A percentile compares a stretch with the other conserved stretches of the same genome.
Conservation (phyloP, 2,888 invertebrate species). For the Ormyrus labotus region DNA sequence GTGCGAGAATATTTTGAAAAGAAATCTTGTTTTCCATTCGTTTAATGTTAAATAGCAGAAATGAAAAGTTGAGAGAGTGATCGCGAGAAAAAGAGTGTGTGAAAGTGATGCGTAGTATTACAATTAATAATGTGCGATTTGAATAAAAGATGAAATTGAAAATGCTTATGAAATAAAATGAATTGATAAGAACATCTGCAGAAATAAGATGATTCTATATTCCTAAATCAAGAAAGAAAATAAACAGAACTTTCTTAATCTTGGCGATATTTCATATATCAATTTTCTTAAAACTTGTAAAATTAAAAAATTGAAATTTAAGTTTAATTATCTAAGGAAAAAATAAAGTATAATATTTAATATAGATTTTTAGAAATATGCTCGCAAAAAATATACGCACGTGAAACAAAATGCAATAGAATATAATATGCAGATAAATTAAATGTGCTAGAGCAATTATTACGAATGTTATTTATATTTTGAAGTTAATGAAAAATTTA, state of each 20-base stretch:
- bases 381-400: no score
- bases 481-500: no score
- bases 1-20: background rate
- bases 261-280: background rate
- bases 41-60: background rate
- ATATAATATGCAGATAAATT: no score
- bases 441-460: no score
- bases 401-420: no score
- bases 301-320: background rate
- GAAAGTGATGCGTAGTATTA: constrained; percentile 42
- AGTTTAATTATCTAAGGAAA: no score
- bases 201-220: background rate
- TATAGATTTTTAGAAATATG: no score
- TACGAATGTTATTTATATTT: no score
- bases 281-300: background rate
- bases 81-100: constrained; percentile 23
- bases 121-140: constrained; percentile 40
- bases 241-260: constrained; percentile 3
- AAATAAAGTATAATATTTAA: no score
- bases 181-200: constrained; percentile 9
- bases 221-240: constrained; percentile 10
- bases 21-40: background rate
- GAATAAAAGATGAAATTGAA: constrained; percentile 35
- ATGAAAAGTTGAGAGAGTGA: constrained; percentile 1
- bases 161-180: constrained; percentile 41